Evolutionary conservation across 2,888 invertebrate genomes (phyloP).

Genomic region (Hypolimnas misippus): DNA sequence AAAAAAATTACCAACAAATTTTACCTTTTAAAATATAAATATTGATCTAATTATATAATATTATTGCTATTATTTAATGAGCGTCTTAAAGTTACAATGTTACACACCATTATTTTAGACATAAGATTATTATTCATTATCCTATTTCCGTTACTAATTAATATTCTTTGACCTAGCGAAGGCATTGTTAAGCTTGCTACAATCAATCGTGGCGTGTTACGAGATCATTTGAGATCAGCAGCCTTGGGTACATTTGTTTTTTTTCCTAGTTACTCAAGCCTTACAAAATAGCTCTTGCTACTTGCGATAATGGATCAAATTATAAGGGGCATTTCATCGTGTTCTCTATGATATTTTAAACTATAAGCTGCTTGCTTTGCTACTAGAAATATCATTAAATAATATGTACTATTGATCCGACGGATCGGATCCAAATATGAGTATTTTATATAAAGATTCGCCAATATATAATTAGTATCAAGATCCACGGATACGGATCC

Average conservation of each 20-base stretch:
- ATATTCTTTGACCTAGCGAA: slow-evolving; percentile 5
- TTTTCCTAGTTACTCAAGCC: slow-evolving; percentile 1
- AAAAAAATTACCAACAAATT: no score
- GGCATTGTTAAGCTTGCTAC: neutral
- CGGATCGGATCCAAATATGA: no score
- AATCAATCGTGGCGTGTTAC: neutral
- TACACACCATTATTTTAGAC: neutral
- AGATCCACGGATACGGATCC: no score
- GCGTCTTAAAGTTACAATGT: no score
- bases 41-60: no score
- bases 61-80: no score
- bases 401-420: neutral
- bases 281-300: neutral
- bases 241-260: neutral
- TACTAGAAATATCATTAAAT: no score
- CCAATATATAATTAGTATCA: no score
- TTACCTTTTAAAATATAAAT: no score
- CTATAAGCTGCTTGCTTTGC: neutral
- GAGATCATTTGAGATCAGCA: neutral
- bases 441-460: no score
- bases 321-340: neutral
- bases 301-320: neutral
- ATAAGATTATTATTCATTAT: neutral
- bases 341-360: neutral
- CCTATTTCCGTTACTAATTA: neutral